Base-by-base conservation (phyloP, 1,140 invertebrate genomes). In the Musca domestica region DNA sequence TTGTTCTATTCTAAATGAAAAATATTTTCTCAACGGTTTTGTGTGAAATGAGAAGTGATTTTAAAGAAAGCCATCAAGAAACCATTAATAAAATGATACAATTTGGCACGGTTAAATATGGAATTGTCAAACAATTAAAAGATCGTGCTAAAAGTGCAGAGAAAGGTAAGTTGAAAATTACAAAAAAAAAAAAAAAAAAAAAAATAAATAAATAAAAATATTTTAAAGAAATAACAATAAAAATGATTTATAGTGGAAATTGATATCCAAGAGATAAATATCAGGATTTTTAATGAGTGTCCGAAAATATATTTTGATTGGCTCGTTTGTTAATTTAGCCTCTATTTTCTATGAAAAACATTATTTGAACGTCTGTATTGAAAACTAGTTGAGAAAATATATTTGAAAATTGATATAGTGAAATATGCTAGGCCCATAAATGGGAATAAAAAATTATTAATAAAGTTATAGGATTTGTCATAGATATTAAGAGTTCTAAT, bases 101-200 rank as follows among this genome's bases (percentile, higher is more conserved):
- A 81, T 86, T 86, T 83, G 85, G 84, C 74, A 86, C 84, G 72
- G 84, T 86, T 71, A 86, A 85, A 82, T 86, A 85, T 83, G 84
- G 83, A 83, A 86, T 86, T 75, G 84, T 85, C 80, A 83, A 82
- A 79, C 82, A 84, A 74, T 82, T 78, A 71, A 83, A 77, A 73
- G 83, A 85, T 80, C 78, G 78, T 70, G 75, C 78, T 25, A 69
- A 73, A 54, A 80, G 78, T 70, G 71, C 76, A 17, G 78, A 80
- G 30, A 77, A 77, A 77, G 78, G 78, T 80, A 20, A 76, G 77
- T 66, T 25, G 25, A 47, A 19, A 22, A 25, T 17, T 67, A 41
- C 27, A 15, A 27, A 58, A 46, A 58, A 58, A 56, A 61, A 67
- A 25, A 23, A 22, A 66, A 27, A 66, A 51, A 17, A 20, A n/a